These are phyloP conservation scores for Takifugu bimaculatus DNA, from an alignment of 2,113 vertebrate species.

Conservation along the genomic window DNA sequence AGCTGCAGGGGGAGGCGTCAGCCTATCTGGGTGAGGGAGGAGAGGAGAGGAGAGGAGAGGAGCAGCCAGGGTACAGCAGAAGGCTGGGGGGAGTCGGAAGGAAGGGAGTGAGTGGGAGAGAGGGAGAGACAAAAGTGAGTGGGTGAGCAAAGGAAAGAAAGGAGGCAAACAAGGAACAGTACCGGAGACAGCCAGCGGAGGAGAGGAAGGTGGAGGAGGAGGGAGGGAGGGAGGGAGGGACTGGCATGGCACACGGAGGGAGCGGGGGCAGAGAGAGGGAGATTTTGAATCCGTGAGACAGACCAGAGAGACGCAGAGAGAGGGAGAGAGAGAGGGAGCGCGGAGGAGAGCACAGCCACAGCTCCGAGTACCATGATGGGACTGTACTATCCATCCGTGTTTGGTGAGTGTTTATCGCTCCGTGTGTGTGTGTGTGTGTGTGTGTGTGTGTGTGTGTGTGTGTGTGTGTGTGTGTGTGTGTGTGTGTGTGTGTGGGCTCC, in stretches of 20 bases:
- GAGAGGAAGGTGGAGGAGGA: slow-evolving; percentile 29
- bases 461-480: slow-evolving; percentile 5
- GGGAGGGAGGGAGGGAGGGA: slow-evolving; percentile 14
- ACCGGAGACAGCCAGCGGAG: slow-evolving; percentile 59
- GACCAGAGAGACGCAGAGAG: slow-evolving; percentile 63
- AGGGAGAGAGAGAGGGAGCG: slow-evolving; percentile 34
- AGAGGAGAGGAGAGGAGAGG: slow-evolving; percentile 63
- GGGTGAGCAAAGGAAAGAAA: slow-evolving; percentile 33
- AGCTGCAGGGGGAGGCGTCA: slow-evolving; percentile 62
- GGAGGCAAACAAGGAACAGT: slow-evolving; percentile 37
- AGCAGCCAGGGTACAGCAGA: slow-evolving; percentile 70
- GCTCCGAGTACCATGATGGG: slow-evolving; percentile 76
- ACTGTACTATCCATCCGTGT: slow-evolving; percentile 76
- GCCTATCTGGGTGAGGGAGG: slow-evolving; percentile 71
- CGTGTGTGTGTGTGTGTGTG: slow-evolving; percentile 3
- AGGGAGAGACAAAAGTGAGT: slow-evolving; percentile 40
- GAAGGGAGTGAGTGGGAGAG: slow-evolving; percentile 56
- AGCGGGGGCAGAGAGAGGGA: slow-evolving; percentile 75
- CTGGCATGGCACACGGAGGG: slow-evolving; percentile 64
- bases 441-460: slow-evolving; percentile 4
- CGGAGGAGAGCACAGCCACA: slow-evolving; percentile 38
- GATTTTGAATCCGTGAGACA: slow-evolving; percentile 78
- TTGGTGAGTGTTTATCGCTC: slow-evolving; percentile 69
- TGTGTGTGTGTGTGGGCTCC: slow-evolving; percentile 6
- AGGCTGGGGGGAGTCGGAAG: slow-evolving; percentile 61